A percentile compares a stretch with the other conserved stretches of the same genome.
Evolutionary conservation across 2,797 vertebrate species (phyloP).

Genomic region (Prionace glauca): DNA sequence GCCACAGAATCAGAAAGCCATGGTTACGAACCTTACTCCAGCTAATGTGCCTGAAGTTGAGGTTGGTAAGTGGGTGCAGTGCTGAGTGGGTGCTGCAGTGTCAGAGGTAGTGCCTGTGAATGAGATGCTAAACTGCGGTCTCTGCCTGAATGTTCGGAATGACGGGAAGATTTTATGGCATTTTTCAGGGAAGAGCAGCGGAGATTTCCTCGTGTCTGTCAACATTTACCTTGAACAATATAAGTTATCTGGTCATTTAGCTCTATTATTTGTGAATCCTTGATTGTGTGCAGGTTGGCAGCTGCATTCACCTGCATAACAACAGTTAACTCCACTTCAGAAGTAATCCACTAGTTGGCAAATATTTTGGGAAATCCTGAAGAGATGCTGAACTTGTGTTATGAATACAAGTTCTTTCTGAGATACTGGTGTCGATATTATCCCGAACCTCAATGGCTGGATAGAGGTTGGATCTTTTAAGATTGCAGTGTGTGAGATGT

Average conservation of each 20-base stretch:
- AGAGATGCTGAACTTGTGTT: no score
- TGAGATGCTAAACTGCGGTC: background rate
- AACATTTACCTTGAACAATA: background rate
- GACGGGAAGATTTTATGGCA: background rate
- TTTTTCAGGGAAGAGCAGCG: background rate
- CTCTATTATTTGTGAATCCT: background rate
- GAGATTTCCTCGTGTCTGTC: background rate
- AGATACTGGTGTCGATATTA: no score
- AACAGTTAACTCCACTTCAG: no score
- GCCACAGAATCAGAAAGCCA: background rate
- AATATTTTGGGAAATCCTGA: no score
- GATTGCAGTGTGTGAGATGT: no score
- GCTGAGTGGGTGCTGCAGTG: background rate
- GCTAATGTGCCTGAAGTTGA: background rate
- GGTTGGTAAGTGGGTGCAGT: no score
- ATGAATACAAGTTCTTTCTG: no score
- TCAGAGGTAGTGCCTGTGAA: no score
- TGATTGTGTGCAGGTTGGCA: background rate
- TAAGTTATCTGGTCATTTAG: background rate
- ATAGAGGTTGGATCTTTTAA: background rate
- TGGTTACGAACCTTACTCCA: background rate
- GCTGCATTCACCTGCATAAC: background rate
- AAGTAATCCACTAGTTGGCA: no score
- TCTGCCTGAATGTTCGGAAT: background rate
- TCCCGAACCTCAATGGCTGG: background rate